Conservation (phyloP, 2,113 vertebrate genomes). For the Dryoscopus gambensis region DNA sequence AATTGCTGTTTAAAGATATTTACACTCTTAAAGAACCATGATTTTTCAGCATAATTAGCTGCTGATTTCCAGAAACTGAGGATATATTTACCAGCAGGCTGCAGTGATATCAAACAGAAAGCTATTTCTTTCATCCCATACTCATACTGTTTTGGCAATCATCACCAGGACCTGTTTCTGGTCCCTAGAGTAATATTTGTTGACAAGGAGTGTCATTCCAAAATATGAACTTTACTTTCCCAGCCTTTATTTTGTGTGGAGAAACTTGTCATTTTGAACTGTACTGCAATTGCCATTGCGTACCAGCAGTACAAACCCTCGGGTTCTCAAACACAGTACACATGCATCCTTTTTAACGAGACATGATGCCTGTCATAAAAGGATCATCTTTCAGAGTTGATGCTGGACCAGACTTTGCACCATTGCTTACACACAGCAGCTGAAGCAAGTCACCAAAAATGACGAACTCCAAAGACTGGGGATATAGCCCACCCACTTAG, state of each 20-base stretch:
- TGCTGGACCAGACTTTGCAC: neutral
- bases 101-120: neutral
- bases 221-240: neutral
- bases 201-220: neutral
- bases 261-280: neutral
- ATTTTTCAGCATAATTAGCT: conserved; percentile 23
- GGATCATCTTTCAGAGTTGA: rapidly evolving
- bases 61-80: neutral
- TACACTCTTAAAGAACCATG: neutral
- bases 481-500: neutral
- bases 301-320: neutral
- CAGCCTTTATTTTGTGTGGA: neutral
- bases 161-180: neutral
- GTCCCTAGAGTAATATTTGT: neutral
- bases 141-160: neutral
- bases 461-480: neutral
- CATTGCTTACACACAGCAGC: neutral
- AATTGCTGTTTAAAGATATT: conserved; percentile 28
- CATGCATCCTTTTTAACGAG: neutral
- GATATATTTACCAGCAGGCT: neutral
- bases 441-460: neutral
- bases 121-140: neutral
- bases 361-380: neutral
- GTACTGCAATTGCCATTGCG: neutral
- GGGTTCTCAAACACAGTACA: neutral